Conservation (phyloP, 2,888 invertebrate genomes). For the Diaprepes abbreviatus region DNA sequence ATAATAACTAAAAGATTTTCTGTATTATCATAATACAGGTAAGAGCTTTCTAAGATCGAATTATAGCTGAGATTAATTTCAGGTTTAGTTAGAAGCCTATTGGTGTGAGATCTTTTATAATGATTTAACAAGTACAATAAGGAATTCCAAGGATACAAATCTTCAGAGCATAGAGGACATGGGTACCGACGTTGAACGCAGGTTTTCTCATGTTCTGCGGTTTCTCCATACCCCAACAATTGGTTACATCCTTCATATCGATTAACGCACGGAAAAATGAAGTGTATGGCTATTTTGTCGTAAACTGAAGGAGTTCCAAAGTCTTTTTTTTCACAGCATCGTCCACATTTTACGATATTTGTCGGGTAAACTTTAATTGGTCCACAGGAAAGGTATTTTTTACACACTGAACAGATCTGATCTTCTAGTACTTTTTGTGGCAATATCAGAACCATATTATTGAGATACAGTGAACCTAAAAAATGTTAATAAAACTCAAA, state of each 20-base stretch:
- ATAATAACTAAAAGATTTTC: neutral
- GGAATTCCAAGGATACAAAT: neutral
- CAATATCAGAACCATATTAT: neutral
- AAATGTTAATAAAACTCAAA: too few relatives aligned
- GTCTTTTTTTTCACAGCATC: neutral
- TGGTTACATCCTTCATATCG: neutral
- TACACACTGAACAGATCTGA: neutral
- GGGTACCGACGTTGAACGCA: neutral
- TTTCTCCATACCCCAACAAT: neutral
- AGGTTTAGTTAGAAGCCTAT: neutral
- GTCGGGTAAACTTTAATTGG: neutral
- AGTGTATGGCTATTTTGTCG: neutral
- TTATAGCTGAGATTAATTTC: neutral
- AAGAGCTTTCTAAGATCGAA: neutral
- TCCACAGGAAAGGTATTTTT: neutral
- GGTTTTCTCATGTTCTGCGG: neutral
- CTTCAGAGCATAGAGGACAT: neutral
- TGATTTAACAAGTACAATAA: neutral
- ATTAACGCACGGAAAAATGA: conserved; percentile 1
- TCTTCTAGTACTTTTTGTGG: neutral
- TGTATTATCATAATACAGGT: neutral
- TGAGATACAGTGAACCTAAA: too few relatives aligned
- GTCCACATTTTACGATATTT: neutral
- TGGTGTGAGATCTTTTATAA: neutral
- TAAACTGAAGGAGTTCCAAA: neutral